These are phyloP conservation scores for Oryzias melastigma DNA, from an alignment of 2,113 vertebrate species.

Conservation along the genomic window DNA sequence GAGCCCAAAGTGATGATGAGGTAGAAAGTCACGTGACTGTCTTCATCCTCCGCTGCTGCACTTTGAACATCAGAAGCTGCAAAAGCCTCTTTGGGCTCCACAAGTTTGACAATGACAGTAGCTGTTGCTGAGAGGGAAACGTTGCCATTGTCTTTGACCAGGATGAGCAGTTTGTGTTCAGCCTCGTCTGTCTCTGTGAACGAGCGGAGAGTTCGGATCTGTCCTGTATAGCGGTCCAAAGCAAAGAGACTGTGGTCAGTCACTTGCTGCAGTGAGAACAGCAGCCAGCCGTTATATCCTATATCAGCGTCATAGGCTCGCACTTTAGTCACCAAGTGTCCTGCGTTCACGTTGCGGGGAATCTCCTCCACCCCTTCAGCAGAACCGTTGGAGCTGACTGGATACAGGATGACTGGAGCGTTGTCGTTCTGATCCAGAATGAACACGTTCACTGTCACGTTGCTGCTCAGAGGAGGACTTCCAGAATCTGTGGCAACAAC, in stretches of 20 bases:
- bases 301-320: slow-evolving; percentile 71
- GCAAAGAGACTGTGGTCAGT: slow-evolving; percentile 66
- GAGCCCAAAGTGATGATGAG: slow-evolving; percentile 64
- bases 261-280: slow-evolving; percentile 63
- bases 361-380: slow-evolving; percentile 63
- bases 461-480: slow-evolving; percentile 61
- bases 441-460: slow-evolving; percentile 66
- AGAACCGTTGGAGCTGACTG: slow-evolving; percentile 68
- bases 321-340: slow-evolving; percentile 71
- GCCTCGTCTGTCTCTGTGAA: slow-evolving; percentile 66
- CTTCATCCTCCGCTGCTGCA: slow-evolving; percentile 14
- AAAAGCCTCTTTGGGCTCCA: slow-evolving; percentile 69
- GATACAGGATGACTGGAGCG: slow-evolving; percentile 69
- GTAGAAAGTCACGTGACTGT: slow-evolving; percentile 49
- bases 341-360: slow-evolving; percentile 62
- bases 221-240: slow-evolving; percentile 67
- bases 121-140: slow-evolving; percentile 67
- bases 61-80: slow-evolving; percentile 61
- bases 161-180: slow-evolving; percentile 22
- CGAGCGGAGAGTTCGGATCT: slow-evolving; percentile 65
- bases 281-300: slow-evolving; percentile 73
- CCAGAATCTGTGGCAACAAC: slow-evolving; percentile 69
- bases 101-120: slow-evolving; percentile 62
- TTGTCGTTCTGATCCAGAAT: slow-evolving; percentile 74
- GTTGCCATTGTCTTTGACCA: slow-evolving; percentile 72